Conservation (phyloP, 2,797 vertebrate genomes). For the Zenarchopterus dispar region DNA sequence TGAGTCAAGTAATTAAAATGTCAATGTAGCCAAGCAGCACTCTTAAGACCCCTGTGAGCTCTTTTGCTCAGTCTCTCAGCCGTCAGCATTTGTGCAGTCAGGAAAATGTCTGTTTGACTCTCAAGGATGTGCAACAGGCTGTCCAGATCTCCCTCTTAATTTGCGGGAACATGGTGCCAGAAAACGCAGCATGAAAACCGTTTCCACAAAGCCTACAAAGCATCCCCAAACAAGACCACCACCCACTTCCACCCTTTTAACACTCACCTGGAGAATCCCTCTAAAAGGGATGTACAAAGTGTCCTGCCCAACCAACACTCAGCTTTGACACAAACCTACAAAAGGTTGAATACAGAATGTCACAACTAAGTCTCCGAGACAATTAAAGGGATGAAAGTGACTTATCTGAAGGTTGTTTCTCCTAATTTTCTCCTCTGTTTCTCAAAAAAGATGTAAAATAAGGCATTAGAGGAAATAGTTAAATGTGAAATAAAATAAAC, state of each 20-base stretch:
- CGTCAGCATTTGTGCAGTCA: slow-evolving; percentile 38
- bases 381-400: background rate
- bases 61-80: slow-evolving; percentile 35
- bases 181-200: slow-evolving; percentile 10
- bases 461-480: too few species aligned
- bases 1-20: slow-evolving; percentile 85
- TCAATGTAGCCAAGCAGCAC: slow-evolving; percentile 72
- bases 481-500: too few species aligned
- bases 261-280: slow-evolving; percentile 40
- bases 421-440: too few species aligned
- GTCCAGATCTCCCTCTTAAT: background rate
- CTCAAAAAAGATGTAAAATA: too few species aligned
- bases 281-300: slow-evolving; percentile 51
- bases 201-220: slow-evolving; percentile 9
- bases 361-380: too few species aligned
- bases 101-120: slow-evolving; percentile 1
- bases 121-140: background rate
- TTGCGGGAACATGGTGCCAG: background rate
- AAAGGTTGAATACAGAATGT: slow-evolving; percentile 6
- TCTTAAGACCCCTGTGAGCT: slow-evolving; percentile 57
- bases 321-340: slow-evolving; percentile 33
- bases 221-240: slow-evolving; percentile 14
- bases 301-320: slow-evolving; percentile 30
- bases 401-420: background rate
- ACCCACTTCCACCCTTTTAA: slow-evolving; percentile 3